Conservation (phyloP, 2,888 invertebrate genomes). For the Dicyrtoma fusca region DNA sequence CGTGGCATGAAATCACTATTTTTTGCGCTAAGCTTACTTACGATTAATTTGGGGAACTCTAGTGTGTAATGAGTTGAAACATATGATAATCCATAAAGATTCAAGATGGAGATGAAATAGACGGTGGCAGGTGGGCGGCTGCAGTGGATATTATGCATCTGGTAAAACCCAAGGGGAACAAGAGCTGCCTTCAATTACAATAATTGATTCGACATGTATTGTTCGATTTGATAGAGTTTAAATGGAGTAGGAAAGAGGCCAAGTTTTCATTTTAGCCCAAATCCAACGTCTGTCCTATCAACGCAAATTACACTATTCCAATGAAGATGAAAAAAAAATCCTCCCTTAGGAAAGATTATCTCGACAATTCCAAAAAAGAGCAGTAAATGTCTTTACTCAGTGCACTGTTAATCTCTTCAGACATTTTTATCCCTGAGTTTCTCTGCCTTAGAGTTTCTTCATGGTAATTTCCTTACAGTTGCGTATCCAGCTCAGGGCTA, state of each 20-base stretch:
- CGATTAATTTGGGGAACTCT: neutral
- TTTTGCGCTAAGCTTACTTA: neutral
- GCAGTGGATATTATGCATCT: too few species aligned
- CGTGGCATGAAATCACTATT: neutral
- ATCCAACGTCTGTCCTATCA: too few species aligned
- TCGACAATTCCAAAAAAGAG: constrained; percentile 2
- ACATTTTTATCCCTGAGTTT: constrained; percentile 8
- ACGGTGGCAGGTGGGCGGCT: neutral
- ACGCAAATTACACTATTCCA: too few species aligned
- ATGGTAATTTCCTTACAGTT: constrained; percentile 6
- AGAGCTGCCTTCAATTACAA: too few species aligned
- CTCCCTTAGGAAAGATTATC: constrained; percentile 10
- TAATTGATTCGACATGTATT: too few species aligned
- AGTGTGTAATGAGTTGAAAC: too few species aligned
- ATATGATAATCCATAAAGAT: neutral
- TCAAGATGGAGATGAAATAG: neutral
- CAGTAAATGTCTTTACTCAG: constrained; percentile 11
- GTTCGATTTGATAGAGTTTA: too few species aligned
- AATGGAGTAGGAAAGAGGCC: too few species aligned
- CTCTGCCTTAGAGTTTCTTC: neutral
- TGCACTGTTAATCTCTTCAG: constrained; percentile 27
- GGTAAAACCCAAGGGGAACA: too few species aligned
- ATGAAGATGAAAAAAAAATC: too few species aligned
- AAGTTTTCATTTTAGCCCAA: too few species aligned
- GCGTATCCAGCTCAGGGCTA: too few species aligned